phyloP scores from a whole-genome alignment of 1,140 invertebrate species.

The Sogatella furcifera region DNA sequence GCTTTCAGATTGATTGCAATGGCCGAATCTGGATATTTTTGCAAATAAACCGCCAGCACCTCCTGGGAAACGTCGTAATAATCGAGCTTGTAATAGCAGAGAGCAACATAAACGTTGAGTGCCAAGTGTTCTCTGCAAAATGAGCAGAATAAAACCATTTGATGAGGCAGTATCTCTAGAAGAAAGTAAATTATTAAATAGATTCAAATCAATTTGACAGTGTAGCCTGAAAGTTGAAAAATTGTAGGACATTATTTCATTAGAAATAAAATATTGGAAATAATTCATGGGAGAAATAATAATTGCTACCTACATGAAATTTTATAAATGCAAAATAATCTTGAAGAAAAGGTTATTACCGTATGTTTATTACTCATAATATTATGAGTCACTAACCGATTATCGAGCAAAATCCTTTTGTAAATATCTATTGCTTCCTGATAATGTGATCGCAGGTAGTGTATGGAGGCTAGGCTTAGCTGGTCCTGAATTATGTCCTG shows the following conservation, averaged over 20 bases:
- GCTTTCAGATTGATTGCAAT: slow-evolving; percentile 94
- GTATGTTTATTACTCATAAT: too few species aligned
- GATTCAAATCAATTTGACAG: too few species aligned
- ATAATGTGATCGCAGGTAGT: slow-evolving; percentile 91
- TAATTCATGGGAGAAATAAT: too few species aligned
- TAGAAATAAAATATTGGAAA: too few species aligned
- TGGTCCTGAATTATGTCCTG: slow-evolving; percentile 89
- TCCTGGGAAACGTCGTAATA: slow-evolving; percentile 89
- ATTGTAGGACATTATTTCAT: too few species aligned
- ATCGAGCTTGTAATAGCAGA: slow-evolving; percentile 97
- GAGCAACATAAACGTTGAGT: slow-evolving; percentile 91
- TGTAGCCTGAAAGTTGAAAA: too few species aligned
- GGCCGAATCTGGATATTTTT: slow-evolving; percentile 85
- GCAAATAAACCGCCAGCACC: slow-evolving; percentile 85
- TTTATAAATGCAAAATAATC: too few species aligned
- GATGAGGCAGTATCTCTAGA: too few species aligned
- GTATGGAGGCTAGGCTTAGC: slow-evolving; percentile 88
- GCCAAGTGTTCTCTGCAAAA: slow-evolving; percentile 77
- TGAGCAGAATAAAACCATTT: too few species aligned
- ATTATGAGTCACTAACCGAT: slow-evolving; percentile 71
- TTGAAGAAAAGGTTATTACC: too few species aligned
- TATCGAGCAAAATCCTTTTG: slow-evolving; percentile 85
- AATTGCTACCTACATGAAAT: too few species aligned
- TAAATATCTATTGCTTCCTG: slow-evolving; percentile 99
- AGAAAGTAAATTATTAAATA: too few species aligned